Conservation (phyloP, 1,140 invertebrate species). For the Drosophila malerkotliana region DNA sequence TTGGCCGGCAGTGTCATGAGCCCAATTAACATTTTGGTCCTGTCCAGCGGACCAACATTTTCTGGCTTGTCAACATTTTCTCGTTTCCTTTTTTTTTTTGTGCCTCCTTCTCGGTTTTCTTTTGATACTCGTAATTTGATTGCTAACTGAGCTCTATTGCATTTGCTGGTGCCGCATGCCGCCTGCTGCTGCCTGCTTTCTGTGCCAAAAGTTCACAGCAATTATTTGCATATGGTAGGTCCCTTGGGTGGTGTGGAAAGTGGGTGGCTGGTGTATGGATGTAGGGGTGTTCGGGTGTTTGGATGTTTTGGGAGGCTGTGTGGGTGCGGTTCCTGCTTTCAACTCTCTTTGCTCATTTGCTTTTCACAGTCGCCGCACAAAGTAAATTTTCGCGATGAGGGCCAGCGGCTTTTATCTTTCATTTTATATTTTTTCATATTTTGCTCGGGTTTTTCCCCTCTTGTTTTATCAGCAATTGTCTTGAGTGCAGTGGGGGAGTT, state of each 20-base stretch:
- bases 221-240: conserved; percentile 62
- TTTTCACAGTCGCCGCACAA: conserved; percentile 62
- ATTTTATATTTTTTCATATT: conserved; percentile 36
- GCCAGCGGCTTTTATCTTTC: conserved; percentile 55
- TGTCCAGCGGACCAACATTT: conserved; percentile 52
- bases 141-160: conserved; percentile 63
- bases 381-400: conserved; percentile 43
- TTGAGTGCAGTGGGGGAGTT: conserved; percentile 24
- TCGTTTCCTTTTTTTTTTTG: conserved; percentile 21
- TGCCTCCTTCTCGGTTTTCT: conserved; percentile 36
- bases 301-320: neutral
- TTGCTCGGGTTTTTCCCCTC: neutral
- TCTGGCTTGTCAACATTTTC: conserved; percentile 50
- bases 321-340: conserved; percentile 13
- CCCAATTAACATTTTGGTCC: conserved; percentile 77
- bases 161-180: conserved; percentile 28
- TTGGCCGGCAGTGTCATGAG: conserved; percentile 72
- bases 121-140: conserved; percentile 65
- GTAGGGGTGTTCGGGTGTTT: neutral
- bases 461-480: conserved; percentile 48
- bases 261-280: conserved; percentile 4
- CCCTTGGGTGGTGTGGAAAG: conserved; percentile 33
- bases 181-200: conserved; percentile 39
- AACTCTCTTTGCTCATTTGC: conserved; percentile 60
- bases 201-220: conserved; percentile 65